Evolutionary conservation across 2,113 vertebrate species (phyloP).

Genomic region (Eonycteris spelaea): DNA sequence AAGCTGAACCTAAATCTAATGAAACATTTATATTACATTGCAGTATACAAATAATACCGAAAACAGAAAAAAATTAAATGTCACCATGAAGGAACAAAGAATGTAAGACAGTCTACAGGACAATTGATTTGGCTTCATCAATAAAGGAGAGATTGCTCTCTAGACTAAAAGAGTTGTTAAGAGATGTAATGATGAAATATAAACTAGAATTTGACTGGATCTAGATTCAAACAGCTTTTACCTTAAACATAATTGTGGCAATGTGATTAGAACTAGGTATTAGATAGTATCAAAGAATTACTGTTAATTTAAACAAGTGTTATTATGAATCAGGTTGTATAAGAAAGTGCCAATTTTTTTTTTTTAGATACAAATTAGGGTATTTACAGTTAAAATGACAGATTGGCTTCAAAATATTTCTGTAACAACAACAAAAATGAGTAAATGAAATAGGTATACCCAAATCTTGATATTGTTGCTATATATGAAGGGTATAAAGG

Average conservation of each 20-base stretch:
- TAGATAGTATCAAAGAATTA: not conserved
- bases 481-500: not conserved
- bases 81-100: not conserved
- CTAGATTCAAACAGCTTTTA: constrained; percentile 9
- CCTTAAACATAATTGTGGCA: not conserved
- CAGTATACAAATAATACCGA: not conserved
- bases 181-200: not conserved
- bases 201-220: not conserved
- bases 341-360: not conserved
- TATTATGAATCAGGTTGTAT: not conserved
- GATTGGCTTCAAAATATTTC: not conserved
- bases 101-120: not conserved
- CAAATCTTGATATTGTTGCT: not conserved
- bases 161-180: not conserved
- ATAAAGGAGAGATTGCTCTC: not conserved
- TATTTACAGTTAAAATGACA: not conserved
- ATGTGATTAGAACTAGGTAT: not conserved
- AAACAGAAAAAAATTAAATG: constrained; percentile 4
- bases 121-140: not conserved
- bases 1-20: not conserved
- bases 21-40: not conserved
- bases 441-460: not conserved
- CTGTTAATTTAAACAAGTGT: not conserved
- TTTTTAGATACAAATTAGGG: not conserved
- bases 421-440: not conserved